Percentiles rank a stretch among this genome's conserved stretches.
phyloP scores from a whole-genome alignment of 2,888 invertebrate genomes.

The Tipula unca region DNA sequence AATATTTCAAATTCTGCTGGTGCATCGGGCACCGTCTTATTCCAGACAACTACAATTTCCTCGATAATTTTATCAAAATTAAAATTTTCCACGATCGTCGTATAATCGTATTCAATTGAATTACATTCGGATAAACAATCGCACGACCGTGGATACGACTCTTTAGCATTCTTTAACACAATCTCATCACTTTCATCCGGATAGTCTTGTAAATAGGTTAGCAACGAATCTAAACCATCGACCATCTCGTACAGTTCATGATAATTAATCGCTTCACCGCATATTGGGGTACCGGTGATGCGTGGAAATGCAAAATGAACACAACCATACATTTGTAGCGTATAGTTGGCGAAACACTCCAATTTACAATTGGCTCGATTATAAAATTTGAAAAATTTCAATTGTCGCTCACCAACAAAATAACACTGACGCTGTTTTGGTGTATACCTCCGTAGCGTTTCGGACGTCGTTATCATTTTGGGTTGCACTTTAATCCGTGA shows the following conservation, averaged over 20 bases:
- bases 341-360: background rate
- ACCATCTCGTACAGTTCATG: background rate
- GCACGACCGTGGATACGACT: background rate
- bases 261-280: background rate
- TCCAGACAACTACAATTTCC: background rate
- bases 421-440: conserved; percentile 14
- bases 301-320: background rate
- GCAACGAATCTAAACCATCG: background rate
- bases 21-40: background rate
- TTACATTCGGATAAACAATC: background rate
- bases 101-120: background rate
- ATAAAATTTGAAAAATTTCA: background rate
- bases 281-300: background rate
- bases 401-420: background rate
- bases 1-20: background rate
- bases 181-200: background rate
- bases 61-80: background rate
- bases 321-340: background rate
- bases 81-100: background rate
- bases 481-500: background rate
- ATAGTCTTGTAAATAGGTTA: background rate
- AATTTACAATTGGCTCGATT: background rate
- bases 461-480: background rate
- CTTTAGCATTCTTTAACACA: background rate
- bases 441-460: background rate